A percentile compares a stretch with the other conserved stretches of the same genome.
Conservation (phyloP, 2,113 vertebrate genomes). For the Siphamia tubifer region DNA sequence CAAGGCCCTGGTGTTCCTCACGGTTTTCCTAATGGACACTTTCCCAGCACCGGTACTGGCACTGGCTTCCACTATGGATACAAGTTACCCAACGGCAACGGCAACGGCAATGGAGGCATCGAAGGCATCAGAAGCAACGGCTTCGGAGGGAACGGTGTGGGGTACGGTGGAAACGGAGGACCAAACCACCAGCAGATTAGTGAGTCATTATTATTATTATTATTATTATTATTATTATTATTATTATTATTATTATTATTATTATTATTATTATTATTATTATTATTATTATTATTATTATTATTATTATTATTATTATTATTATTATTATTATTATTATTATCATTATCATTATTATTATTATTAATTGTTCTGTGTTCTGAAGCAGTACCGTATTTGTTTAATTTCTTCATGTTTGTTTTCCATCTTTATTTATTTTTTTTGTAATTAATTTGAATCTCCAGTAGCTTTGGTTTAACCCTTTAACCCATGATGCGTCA, state of each 20-base stretch:
- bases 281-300: neutral
- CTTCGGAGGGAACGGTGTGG: slow-evolving; percentile 19
- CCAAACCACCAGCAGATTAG: slow-evolving; percentile 71
- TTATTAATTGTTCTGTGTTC: neutral
- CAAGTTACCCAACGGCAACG: slow-evolving; percentile 61
- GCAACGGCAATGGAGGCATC: slow-evolving; percentile 65
- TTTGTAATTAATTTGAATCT: too few species aligned
- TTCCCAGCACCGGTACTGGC: slow-evolving; percentile 66
- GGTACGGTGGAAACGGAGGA: slow-evolving; percentile 40
- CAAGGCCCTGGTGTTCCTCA: slow-evolving; percentile 68
- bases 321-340: neutral
- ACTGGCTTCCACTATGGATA: slow-evolving; percentile 61
- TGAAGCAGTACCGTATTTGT: too few species aligned
- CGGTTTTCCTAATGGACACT: slow-evolving; percentile 61
- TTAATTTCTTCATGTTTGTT: neutral
- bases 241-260: neutral
- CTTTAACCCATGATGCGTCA: too few species aligned
- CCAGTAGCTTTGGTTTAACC: too few species aligned
- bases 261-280: neutral
- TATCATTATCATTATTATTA: neutral
- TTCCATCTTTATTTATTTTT: too few species aligned
- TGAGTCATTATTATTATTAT: slow-evolving; percentile 57
- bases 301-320: neutral
- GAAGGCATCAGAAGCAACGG: slow-evolving; percentile 33
- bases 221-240: neutral